phyloP scores from a whole-genome alignment of 2,888 invertebrate species.

The Trissolcus brochymenae region DNA sequence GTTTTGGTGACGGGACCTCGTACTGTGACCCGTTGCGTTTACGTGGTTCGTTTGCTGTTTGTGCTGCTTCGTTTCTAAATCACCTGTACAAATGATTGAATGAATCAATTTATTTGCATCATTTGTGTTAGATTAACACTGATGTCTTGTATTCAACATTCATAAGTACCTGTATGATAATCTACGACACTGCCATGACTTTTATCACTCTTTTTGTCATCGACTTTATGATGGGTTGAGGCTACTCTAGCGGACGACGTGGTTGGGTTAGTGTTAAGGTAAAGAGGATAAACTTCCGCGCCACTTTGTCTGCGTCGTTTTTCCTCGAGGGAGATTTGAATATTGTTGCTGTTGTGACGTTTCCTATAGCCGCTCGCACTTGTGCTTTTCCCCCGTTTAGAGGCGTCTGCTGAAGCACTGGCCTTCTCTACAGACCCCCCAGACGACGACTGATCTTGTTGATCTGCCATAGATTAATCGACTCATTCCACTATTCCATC shows the following conservation, averaged over 20 bases:
- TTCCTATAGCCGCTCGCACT: conserved; percentile 70
- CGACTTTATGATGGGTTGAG: conserved; percentile 68
- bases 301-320: conserved; percentile 71
- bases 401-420: conserved; percentile 76
- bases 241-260: conserved; percentile 62
- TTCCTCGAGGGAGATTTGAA: conserved; percentile 69
- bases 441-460: conserved; percentile 77
- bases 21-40: conserved; percentile 64
- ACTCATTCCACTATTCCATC: conserved; percentile 77
- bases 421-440: conserved; percentile 77
- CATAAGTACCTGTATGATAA: conserved; percentile 68
- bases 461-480: conserved; percentile 77
- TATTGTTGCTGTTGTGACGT: conserved; percentile 70
- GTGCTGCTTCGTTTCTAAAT: conserved; percentile 71
- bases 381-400: conserved; percentile 74
- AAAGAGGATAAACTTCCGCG: conserved; percentile 64
- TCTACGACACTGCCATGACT: conserved; percentile 73
- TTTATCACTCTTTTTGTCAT: conserved; percentile 70
- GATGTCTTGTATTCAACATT: not conserved
- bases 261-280: conserved; percentile 47
- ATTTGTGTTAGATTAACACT: no score
- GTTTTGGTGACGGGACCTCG: conserved; percentile 65
- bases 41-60: conserved; percentile 68
- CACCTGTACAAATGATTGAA: conserved; percentile 52
- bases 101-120: not conserved